These are phyloP conservation scores for Scophthalmus maximus DNA, from an alignment of 2,113 vertebrate species.

Conservation along the genomic window DNA sequence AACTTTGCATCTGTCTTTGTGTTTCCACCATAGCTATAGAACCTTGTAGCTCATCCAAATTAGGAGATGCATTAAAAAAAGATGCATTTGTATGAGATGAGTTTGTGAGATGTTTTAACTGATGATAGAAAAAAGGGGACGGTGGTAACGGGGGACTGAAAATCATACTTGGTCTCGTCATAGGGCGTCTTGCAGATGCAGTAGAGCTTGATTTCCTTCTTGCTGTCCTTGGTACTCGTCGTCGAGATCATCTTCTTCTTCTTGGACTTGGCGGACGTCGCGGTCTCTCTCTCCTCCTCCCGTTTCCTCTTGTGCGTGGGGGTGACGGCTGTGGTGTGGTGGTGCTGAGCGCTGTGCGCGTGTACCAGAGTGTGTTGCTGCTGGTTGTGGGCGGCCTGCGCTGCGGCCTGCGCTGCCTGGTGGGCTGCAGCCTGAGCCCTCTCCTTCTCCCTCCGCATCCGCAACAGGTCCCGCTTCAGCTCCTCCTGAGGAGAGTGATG, in stretches of 20 bases:
- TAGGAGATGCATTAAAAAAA: neutral
- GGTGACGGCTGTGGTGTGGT: slow-evolving; percentile 55
- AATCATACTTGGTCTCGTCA: slow-evolving; percentile 96
- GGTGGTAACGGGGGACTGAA: no score
- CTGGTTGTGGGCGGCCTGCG: slow-evolving; percentile 70
- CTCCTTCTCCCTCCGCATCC: slow-evolving; percentile 93
- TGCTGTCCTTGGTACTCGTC: slow-evolving; percentile 94
- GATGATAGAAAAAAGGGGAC: no score
- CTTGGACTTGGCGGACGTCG: slow-evolving; percentile 88
- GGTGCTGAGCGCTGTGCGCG: slow-evolving; percentile 54
- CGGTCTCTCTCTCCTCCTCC: slow-evolving; percentile 87
- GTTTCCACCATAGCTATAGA: no score
- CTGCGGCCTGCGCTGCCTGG: slow-evolving; percentile 64
- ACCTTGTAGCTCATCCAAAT: no score
- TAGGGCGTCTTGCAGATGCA: slow-evolving; percentile 99
- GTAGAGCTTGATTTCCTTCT: slow-evolving; percentile 98
- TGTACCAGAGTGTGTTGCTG: slow-evolving; percentile 58
- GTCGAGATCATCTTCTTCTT: slow-evolving; percentile 96
- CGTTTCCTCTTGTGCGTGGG: slow-evolving; percentile 92
- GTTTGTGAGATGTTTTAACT: no score
- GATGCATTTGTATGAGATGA: neutral
- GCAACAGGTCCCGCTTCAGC: slow-evolving; percentile 89
- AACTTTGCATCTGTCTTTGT: no score
- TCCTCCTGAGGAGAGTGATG: slow-evolving; percentile 87
- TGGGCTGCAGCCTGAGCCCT: slow-evolving; percentile 87